Evolutionary conservation across 2,797 vertebrate species (phyloP).

Genomic region (Bovichtus diacanthus): DNA sequence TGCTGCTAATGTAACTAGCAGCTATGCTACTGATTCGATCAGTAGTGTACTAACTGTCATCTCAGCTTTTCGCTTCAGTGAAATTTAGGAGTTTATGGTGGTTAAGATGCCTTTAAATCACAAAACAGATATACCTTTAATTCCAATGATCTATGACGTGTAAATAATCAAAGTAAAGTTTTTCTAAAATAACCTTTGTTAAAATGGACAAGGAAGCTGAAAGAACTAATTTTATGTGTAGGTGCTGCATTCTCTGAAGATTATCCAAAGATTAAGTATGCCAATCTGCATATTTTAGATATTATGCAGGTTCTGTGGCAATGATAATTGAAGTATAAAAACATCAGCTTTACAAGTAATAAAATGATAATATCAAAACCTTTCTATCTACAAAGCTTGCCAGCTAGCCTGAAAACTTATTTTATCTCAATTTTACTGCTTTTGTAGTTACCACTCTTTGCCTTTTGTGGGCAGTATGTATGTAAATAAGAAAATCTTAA

Average conservation of each 20-base stretch:
- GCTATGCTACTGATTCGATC: too few species aligned
- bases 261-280: too few species aligned
- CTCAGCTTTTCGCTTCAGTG: not conserved
- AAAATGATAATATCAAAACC: not conserved
- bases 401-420: not conserved
- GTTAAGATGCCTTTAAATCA: too few species aligned
- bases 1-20: too few species aligned
- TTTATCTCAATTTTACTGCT: not conserved
- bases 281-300: too few species aligned
- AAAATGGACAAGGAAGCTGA: too few species aligned
- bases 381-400: not conserved
- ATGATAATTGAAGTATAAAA: not conserved
- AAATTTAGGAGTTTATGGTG: not conserved
- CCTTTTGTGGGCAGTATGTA: not conserved
- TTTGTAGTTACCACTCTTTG: not conserved
- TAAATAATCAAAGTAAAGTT: not conserved
- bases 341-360: not conserved
- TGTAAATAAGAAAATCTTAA: slow-evolving; percentile 6
- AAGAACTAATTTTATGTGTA: too few species aligned
- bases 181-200: not conserved
- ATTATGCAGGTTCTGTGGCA: not conserved
- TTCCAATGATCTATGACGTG: not conserved
- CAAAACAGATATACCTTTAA: not conserved
- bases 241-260: not conserved
- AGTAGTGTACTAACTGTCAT: not conserved